Percentiles rank a stretch among this genome's conserved stretches.
These are phyloP conservation scores for Eulemur albifrons DNA, from an alignment of 2,797 vertebrate genomes.

Conservation along the genomic window DNA sequence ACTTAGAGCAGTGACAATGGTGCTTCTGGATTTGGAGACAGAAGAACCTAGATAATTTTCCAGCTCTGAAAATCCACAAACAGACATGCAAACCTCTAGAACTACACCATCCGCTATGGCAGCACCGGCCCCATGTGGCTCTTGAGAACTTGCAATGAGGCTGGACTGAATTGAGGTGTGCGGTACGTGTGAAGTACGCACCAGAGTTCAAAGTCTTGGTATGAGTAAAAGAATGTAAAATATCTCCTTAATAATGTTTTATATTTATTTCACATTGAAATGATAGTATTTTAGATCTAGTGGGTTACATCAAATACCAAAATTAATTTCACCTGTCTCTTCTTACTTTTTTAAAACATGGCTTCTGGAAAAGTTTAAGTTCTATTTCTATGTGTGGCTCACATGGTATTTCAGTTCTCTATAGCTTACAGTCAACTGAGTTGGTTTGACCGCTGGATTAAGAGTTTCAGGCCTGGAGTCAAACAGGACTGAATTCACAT, in stretches of 20 bases:
- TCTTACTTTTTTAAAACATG: neutral
- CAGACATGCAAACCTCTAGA: neutral
- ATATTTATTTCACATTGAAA: neutral
- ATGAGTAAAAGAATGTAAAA: neutral
- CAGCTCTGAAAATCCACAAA: neutral
- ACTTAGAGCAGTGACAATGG: rapidly evolving
- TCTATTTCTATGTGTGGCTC: rapidly evolving
- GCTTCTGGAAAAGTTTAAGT: neutral
- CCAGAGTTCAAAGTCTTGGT: neutral
- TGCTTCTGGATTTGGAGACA: neutral
- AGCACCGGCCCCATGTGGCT: too few species aligned
- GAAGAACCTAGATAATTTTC: neutral
- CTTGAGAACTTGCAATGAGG: neutral
- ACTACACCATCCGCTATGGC: rapidly evolving
- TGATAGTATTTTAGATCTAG: neutral
- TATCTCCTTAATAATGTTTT: neutral
- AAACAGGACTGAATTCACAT: neutral
- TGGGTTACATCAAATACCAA: neutral
- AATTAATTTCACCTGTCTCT: neutral
- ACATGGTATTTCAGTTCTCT: neutral
- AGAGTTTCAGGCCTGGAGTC: neutral
- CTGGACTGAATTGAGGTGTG: neutral
- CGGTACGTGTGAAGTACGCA: neutral
- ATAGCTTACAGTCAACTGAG: neutral
- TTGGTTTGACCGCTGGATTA: neutral